Evolutionary conservation across 2,888 invertebrate genomes (phyloP), one percentile per base, ranked within the genome.

Genomic region (Drepanosiphum platanoidis): DNA sequence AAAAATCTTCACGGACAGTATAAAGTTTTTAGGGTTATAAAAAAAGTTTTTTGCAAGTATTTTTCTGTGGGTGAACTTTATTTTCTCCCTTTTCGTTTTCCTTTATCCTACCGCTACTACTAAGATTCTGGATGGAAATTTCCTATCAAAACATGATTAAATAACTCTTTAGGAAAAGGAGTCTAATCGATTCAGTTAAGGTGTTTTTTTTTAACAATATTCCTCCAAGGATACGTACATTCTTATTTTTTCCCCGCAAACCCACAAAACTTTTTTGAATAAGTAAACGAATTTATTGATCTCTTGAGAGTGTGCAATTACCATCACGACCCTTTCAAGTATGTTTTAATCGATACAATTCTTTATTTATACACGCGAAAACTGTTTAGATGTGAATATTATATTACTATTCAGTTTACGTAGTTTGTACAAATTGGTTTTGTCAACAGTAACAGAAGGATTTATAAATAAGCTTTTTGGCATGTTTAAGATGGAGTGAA

Each of bases 11-110:
- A 77, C 66, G 68, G 68, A 58, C 75, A 77, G 77, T 58, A 27
- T 77, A 84, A 75, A 84, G 84, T 84, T 84, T 84, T 84, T 84
- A 68, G 68, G 75, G 84, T 68, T 84, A 77, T 84, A 75, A 77
- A 84, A 84, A 84, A 84, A 84, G 68, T 77, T 84, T 77, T 77
- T 75, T n/a, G 13, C 46, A 30, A 39, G 74, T 27, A 75, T 77
- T 58, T 46, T 77, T 68, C 68, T 34, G 68, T 22, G 58, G 39
- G 32, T 32, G 30, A 84, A 77, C 75, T 84, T 84, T 84, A 52
- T 61, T 77, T 58, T 52, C 52, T 77, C 5, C 4, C 34, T 30
- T 84, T 84, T 70, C 58, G 46, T 66, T 75, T 82, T 83, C 27
- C 46, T 83, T 75, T 74, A 74, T 66, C 9, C 46, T 46, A 75